phyloP scores from a whole-genome alignment of 2,888 invertebrate genomes.

The Rhopalosiphum nymphaeae region DNA sequence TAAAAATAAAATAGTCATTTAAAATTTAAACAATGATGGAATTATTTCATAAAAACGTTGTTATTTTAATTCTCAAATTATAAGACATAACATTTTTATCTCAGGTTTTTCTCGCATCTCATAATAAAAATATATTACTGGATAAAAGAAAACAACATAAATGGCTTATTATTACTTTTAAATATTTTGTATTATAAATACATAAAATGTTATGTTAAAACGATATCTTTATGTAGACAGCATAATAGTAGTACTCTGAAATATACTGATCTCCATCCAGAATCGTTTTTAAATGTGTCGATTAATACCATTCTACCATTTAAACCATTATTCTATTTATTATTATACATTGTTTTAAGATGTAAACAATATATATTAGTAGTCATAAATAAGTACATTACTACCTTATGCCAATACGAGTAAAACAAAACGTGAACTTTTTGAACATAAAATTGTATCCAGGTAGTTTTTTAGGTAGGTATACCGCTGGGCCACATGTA shows the following conservation, averaged over 20 bases:
- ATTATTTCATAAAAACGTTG: not conserved
- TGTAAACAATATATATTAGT: not conserved
- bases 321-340: not conserved
- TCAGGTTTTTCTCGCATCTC: not conserved
- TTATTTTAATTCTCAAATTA: not conserved
- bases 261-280: not conserved
- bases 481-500: not conserved
- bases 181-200: not conserved
- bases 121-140: not conserved
- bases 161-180: not conserved
- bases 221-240: not conserved
- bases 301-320: not conserved
- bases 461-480: not conserved
- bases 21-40: not conserved
- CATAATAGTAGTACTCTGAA: not conserved
- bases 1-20: not conserved
- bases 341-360: not conserved
- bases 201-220: not conserved
- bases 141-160: not conserved
- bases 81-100: not conserved
- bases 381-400: not conserved
- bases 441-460: not conserved
- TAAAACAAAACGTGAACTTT: not conserved
- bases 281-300: not conserved
- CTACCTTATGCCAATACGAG: not conserved